Percentiles rank a stretch among this genome's conserved stretches.
phyloP scores from a whole-genome alignment of 2,888 invertebrate genomes.

The Philereme transversata region DNA sequence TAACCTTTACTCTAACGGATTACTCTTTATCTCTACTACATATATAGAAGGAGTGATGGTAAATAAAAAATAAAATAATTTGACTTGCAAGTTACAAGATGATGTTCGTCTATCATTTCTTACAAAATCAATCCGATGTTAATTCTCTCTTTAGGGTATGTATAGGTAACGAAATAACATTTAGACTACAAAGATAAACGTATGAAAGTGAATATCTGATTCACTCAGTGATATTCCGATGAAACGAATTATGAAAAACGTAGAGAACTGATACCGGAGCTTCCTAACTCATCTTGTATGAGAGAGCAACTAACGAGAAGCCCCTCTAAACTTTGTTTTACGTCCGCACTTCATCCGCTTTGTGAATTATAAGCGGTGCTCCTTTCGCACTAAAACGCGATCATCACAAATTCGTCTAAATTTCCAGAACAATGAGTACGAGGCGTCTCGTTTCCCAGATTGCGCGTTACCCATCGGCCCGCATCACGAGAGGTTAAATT shows the following conservation, averaged over 20 bases:
- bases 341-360: constrained; percentile 68
- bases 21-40: too few species aligned
- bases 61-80: too few species aligned
- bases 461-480: constrained; percentile 65
- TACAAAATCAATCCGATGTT: too few species aligned
- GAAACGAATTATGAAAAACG: constrained; percentile 24
- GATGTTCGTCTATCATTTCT: too few species aligned
- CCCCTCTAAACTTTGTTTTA: constrained; percentile 73
- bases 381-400: constrained; percentile 73
- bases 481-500: constrained; percentile 77
- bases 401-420: constrained; percentile 78
- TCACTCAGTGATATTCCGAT: too few species aligned
- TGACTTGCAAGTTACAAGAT: too few species aligned
- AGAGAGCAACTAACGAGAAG: constrained; percentile 77
- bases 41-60: too few species aligned
- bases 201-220: too few species aligned
- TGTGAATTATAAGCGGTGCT: constrained; percentile 72
- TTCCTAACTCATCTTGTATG: constrained; percentile 53
- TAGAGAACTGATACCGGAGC: constrained; percentile 32
- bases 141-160: too few species aligned
- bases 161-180: too few species aligned
- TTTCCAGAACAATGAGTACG: constrained; percentile 74
- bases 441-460: constrained; percentile 63
- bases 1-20: too few species aligned
- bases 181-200: too few species aligned